Evolutionary conservation across 2,888 invertebrate genomes (phyloP), one percentile per base, ranked within the genome.

Genomic region (Brenthis ino): DNA sequence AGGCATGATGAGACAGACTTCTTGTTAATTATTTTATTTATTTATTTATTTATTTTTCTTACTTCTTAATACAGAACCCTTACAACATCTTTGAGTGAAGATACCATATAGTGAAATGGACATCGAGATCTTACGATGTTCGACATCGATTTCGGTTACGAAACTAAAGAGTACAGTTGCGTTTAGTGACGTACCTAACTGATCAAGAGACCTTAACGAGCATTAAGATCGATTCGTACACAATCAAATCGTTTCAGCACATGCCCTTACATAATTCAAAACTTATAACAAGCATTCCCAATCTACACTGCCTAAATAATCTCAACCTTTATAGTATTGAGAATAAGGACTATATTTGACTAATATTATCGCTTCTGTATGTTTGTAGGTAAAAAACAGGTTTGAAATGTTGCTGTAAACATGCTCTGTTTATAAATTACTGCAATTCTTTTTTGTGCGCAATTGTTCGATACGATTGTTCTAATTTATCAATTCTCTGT

Each of bases 341-440:
- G 6, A 66, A 64, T 64, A 68, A 66, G 64, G 51, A 16, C 47
- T 66, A 64, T 24, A 55, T 65, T 69, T n/a, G 33, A 43, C 37
- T 43, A 43, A 43, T 43, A 43, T 11, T 1, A 43, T 11, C 11
- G 2, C 11, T 43, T 43, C 37, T 43, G 37, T 11, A 43, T 43
- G 37, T 43, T 28, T 43, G 37, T 43, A 43, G 37, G 37, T 11
- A 64, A 70, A 70, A 86, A 89, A 87, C 88, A 81, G 84, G 76
- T 76, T 75, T 77, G 79, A 78, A 74, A 79, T 76, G 77, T 77
- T 74, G 80, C 66, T 76, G 77, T 85, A 86, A 87, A 87, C 85
- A 77, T 74, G 75, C 73, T 72, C 75, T 91, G 90, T 91, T 92
- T 92, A 89, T 86, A 88, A 91, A 92, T 86, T 84, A 75, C 84